Evolutionary conservation across 2,797 vertebrate species (phyloP).

Genomic region (Sebastes minor): DNA sequence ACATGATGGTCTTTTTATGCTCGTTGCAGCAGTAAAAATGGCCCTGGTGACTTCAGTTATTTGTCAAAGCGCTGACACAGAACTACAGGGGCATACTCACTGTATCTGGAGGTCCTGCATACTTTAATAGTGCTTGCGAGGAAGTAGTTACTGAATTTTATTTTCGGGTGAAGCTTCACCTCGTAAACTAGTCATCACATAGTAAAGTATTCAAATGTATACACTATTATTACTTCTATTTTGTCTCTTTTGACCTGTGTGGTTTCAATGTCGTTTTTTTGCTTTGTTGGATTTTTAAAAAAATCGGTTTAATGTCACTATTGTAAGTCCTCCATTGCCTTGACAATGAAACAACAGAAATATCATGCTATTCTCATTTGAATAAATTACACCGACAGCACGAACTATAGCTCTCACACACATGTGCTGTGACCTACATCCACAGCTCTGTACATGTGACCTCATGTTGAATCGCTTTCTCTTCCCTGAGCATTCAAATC

Average conservation of each 20-base stretch:
- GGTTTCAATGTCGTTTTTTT: not conserved
- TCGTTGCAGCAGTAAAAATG: slow-evolving; percentile 44
- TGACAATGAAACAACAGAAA: not conserved
- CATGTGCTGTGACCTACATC: slow-evolving; percentile 23
- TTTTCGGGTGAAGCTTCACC: not conserved
- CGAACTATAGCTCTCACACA: not conserved
- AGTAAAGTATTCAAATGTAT: not conserved
- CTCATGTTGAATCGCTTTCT: slow-evolving; percentile 33
- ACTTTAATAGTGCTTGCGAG: not conserved
- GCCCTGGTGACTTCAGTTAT: slow-evolving; percentile 13
- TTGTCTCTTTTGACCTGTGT: not conserved
- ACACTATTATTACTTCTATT: not conserved
- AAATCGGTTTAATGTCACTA: too few relatives aligned
- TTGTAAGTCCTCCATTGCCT: not conserved
- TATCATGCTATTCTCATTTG: not conserved
- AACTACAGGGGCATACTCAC: not conserved
- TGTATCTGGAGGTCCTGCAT: not conserved
- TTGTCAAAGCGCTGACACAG: slow-evolving; percentile 24
- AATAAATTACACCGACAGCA: not conserved
- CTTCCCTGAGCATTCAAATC: slow-evolving; percentile 27
- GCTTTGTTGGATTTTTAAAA: not conserved
- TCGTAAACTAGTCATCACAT: not conserved
- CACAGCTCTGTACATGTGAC: slow-evolving; percentile 26
- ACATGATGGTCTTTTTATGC: slow-evolving; percentile 3
- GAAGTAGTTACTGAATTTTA: not conserved